Evolutionary conservation across 2,888 invertebrate species (phyloP).

Genomic region (Baccha elongata): DNA sequence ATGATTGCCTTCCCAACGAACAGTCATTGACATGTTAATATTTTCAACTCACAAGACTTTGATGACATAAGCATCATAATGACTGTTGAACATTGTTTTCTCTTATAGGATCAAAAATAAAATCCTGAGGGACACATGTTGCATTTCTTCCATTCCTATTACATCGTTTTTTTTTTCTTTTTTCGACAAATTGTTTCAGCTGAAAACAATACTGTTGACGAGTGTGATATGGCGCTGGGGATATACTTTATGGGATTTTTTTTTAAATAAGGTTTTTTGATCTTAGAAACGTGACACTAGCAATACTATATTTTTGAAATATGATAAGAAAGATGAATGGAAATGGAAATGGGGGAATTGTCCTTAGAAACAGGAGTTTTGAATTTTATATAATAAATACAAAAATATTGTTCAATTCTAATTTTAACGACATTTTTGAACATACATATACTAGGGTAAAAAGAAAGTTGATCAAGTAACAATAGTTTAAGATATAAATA

Average conservation of each 20-base stretch:
- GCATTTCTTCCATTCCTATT: conserved; percentile 56
- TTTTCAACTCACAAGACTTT: conserved; percentile 26
- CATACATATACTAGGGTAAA: too few species aligned
- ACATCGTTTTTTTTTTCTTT: background rate
- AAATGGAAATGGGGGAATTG: too few species aligned
- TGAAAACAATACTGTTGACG: background rate
- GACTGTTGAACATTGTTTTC: background rate
- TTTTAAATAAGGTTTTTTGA: conserved; percentile 36
- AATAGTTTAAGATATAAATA: too few species aligned
- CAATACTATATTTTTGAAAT: conserved; percentile 21
- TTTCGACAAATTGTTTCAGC: conserved; percentile 33
- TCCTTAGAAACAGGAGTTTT: too few species aligned
- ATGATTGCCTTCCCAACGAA: conserved; percentile 13
- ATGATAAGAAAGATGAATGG: conserved; percentile 27
- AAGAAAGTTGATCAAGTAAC: too few species aligned
- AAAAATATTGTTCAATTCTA: too few species aligned
- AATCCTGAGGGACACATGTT: conserved; percentile 59
- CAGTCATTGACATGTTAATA: conserved; percentile 56
- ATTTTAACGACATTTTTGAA: too few species aligned
- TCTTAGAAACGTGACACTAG: conserved; percentile 26
- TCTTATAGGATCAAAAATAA: conserved; percentile 27
- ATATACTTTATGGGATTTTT: background rate
- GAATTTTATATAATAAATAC: too few species aligned
- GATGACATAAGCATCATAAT: conserved; percentile 6
- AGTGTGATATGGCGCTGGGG: conserved; percentile 5